Evolutionary conservation across 2,888 invertebrate species (phyloP), one percentile per base, ranked within the genome.

Genomic region (Xestia xanthographa): DNA sequence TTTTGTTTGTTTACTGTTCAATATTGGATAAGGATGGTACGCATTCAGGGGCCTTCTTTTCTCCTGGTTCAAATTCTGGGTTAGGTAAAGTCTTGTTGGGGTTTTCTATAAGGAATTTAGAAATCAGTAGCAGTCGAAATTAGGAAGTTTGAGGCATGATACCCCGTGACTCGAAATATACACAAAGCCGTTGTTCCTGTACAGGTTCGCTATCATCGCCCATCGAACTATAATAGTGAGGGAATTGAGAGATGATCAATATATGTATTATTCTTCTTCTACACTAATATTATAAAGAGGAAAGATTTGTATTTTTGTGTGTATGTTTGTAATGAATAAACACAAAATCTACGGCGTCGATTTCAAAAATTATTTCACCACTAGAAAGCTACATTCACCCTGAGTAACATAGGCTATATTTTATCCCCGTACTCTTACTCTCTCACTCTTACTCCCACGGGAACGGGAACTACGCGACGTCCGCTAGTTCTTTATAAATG

Each of bases 1-100:
- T 62, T 50, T 71, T 79, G 50, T 78, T 85, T 85, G 66, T 82
- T 82, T 72, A 85, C 50, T 63, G 62, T 72, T 58, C 26, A 43
- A 26, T 56, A 62, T 26, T 66, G 14, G 5, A 66, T 74, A 65
- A 17, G 65, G 41, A 43, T 73, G 45, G 41, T n/a, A 22, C 34
- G 26, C 34, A 14, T 43, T 34, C 8, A 34, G 8, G 14, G 22
- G 20, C 29, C 11, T 62, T 53, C 14, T 29, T 29, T 58, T 29
- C 58, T 29, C 4, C 29, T 58, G 17, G 17, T 20, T 29, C 26
- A 17, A 29, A 9, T 17, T 58, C 4, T 29, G 3, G 26, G 26
- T 56, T 8, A 9, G 0, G 9, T 29, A 29, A 29, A 29, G 29
- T 14, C 56, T 26, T 56, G 6, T 14, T 56, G 56, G 5, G 2